A percentile compares a stretch with the other conserved stretches of the same genome.
Conservation (phyloP, 2,888 invertebrate genomes). For the Eupithecia insigniata region DNA sequence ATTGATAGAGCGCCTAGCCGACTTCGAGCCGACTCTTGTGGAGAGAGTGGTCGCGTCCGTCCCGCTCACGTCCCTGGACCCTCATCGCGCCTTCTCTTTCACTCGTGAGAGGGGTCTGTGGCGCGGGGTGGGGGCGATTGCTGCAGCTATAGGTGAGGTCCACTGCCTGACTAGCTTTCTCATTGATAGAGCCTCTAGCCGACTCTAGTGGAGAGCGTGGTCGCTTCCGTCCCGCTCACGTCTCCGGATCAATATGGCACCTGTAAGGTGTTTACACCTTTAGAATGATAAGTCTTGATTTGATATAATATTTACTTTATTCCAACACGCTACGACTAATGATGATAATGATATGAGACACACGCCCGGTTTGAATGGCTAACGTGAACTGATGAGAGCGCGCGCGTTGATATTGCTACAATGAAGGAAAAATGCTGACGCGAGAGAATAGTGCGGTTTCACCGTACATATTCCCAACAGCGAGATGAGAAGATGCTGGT, state of each 20-base stretch:
- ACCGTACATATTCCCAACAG: too few species aligned
- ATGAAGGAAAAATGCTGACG: too few species aligned
- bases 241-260: conserved; percentile 77
- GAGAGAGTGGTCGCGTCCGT: conserved; percentile 86
- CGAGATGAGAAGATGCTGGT: too few species aligned
- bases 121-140: conserved; percentile 76
- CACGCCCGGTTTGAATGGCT: too few species aligned
- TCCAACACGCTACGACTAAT: too few species aligned
- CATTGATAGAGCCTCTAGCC: conserved; percentile 70
- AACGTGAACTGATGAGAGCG: too few species aligned
- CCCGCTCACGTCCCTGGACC: conserved; percentile 73
- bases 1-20: conserved; percentile 86
- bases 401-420: too few species aligned
- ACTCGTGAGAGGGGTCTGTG: conserved; percentile 68
- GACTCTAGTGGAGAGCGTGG: conserved; percentile 87
- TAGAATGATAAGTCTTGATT: too few species aligned
- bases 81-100: conserved; percentile 76
- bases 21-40: conserved; percentile 86
- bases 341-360: too few species aligned
- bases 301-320: too few species aligned
- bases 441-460: too few species aligned
- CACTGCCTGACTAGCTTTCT: background rate
- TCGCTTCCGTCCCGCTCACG: conserved; percentile 77
- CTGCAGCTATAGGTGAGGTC: conserved; percentile 68
- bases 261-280: too few species aligned